Evolutionary conservation across 2,113 vertebrate species (phyloP).

Genomic region (Phodopus roborovskii): DNA sequence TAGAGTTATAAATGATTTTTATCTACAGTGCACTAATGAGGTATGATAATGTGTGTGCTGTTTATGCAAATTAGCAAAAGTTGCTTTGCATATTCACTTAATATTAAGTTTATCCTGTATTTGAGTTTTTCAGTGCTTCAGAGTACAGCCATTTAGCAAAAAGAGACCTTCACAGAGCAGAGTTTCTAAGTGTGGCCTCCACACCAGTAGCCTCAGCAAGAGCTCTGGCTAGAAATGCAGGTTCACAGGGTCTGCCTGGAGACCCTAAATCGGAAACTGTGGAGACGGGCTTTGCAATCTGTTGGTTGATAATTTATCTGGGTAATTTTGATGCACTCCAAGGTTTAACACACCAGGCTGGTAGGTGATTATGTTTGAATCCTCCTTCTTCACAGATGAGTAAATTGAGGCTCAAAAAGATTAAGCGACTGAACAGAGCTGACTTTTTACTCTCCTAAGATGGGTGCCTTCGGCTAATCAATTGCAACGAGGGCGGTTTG

Average conservation of each 20-base stretch:
- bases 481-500: background rate
- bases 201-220: too few relatives aligned
- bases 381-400: conserved; percentile 38
- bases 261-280: background rate
- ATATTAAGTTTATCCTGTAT: background rate
- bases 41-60: background rate
- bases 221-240: background rate
- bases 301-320: background rate
- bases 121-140: background rate
- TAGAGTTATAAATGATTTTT: conserved; percentile 28
- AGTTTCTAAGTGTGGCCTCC: background rate
- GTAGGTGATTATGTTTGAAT: conserved; percentile 16
- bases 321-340: background rate
- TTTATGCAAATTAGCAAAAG: conserved; percentile 1
- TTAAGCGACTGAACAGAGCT: background rate
- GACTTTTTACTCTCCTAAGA: background rate
- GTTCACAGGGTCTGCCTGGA: background rate
- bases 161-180: background rate
- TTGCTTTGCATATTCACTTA: conserved; percentile 17
- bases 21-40: background rate
- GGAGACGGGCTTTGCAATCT: background rate
- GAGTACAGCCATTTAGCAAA: background rate
- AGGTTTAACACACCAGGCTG: background rate
- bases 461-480: conserved; percentile 42
- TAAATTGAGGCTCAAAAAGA: conserved; percentile 35